Evolutionary conservation across 1,140 invertebrate species (phyloP), one percentile per base, ranked within the genome.

Genomic region (Alviniconcha marisindica): DNA sequence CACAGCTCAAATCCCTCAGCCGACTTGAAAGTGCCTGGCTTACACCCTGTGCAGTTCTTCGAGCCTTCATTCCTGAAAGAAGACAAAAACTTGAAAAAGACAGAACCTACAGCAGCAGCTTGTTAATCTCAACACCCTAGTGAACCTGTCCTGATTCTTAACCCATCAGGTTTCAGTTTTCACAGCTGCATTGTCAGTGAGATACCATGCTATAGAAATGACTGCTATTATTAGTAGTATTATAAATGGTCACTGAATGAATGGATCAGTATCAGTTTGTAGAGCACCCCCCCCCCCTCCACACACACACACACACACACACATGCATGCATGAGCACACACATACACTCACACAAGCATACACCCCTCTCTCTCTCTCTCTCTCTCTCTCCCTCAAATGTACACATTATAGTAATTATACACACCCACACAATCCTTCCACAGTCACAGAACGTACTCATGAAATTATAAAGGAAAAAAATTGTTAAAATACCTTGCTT

Each of bases 1-100:
- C 74, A 77, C 21, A 77, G 74, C n/a, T 77, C 44, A 51, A 77
- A 31, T 21, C 42, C 44, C 15, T 48, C 51, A 21, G 14, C 4
- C 0, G 74, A 44, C 36, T 77, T 77, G 74, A 33, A 77, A 12
- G n/a, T 31, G 28, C 74, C 74, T 48, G 44, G n/a, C 18, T 33
- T 36, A 31, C 74, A 77, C n/a, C 74, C 74, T 51, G 42, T 77
- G 44, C 74, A 77, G 74, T 54, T 77, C 74, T 51, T 77, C 10
- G 74, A n/a, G 28, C 74, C 74, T 33, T 77, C n/a, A 12, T 2
- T 31, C n/a, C 74, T 77, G 74, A n/a, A n/a, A n/a, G n/a, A n/a
- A n/a, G n/a, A n/a, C n/a, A n/a, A n/a, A n/a, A n/a, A n/a, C n/a
- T n/a, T n/a, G n/a, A n/a, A n/a, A n/a, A n/a, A n/a, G n/a, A n/a